phyloP scores from a whole-genome alignment of 2,888 invertebrate species.

The Nemoura dubitans region DNA sequence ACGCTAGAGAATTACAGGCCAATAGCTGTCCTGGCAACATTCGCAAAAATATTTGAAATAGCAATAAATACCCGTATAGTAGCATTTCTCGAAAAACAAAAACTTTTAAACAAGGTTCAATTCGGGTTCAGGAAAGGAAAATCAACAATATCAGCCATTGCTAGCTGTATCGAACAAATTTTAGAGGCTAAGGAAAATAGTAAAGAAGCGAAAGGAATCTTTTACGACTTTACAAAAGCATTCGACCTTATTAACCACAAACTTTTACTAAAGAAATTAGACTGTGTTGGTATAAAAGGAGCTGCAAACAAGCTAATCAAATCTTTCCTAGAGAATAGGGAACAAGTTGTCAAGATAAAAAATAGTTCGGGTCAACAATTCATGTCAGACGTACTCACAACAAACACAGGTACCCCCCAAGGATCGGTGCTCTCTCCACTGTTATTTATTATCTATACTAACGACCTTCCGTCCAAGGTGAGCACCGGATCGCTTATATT shows the following conservation, averaged over 20 bases:
- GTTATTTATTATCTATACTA: neutral
- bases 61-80: slow-evolving; percentile 28
- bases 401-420: slow-evolving; percentile 29
- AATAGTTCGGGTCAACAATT: slow-evolving; percentile 9
- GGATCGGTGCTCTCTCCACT: slow-evolving; percentile 38
- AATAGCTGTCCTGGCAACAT: slow-evolving; percentile 25
- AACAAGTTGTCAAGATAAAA: neutral
- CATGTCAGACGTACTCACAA: neutral
- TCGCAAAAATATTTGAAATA: slow-evolving; percentile 46
- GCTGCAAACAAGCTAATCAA: neutral
- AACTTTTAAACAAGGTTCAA: slow-evolving; percentile 41
- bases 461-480: neutral
- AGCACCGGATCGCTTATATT: neutral
- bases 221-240: slow-evolving; percentile 47
- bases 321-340: neutral
- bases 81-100: slow-evolving; percentile 31
- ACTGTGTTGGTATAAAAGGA: slow-evolving; percentile 42
- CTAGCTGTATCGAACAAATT: slow-evolving; percentile 22
- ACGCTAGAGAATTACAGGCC: slow-evolving; percentile 44
- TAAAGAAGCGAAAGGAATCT: slow-evolving; percentile 35
- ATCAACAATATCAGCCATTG: slow-evolving; percentile 41
- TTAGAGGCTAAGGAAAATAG: slow-evolving; percentile 23
- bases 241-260: slow-evolving; percentile 46
- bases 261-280: slow-evolving; percentile 39
- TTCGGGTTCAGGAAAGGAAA: slow-evolving; percentile 45